Evolutionary conservation across 1,140 invertebrate genomes (phyloP), one percentile per base, ranked within the genome.

Genomic region (Galleria mellonella): DNA sequence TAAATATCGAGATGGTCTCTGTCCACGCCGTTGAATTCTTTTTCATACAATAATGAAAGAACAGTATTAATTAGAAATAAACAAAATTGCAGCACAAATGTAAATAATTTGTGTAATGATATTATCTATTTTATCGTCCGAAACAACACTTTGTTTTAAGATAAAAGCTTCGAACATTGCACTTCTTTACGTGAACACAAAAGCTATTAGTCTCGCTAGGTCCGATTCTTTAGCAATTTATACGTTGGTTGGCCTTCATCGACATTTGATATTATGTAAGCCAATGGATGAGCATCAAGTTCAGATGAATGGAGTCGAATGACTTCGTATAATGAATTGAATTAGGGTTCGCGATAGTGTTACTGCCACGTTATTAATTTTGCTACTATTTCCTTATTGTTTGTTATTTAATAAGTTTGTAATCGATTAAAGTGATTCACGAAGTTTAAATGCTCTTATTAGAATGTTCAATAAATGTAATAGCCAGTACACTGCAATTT

Each of bases 51-150:
- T 40, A 37, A 31, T 38, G 10, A 33, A 30, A 52, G 32, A 36
- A 42, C 28, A 47, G 39, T 37, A 45, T 36, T 30, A 30, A 33
- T 36, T 33, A 52, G 43, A 38, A 46, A 32, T 15, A 37, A 43
- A 32, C 32, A 57, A 14, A 56, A 40, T 55, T 59, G 54, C 55
- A 47, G 35, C 47, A 61, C 15, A 36, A 23, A 23, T 23, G 17
- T 3, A 23, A 23, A n/a, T 40, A 57, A 44, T 52, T 38, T 44
- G 32, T 46, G 46, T 38, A 43, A 51, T 38, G 73, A 79, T 77
- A 42, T 51, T 77, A 81, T 77, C 72, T 46, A 58, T 52, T 59
- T 73, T 76, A 77, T 77, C 62, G 62, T 64, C 55, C 64, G 58
- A 50, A 75, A 75, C 75, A 66, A 56, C 63, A 59, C 55, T 64